These are phyloP conservation scores for Hemiscyllium ocellatum DNA, from an alignment of 2,113 vertebrate species.

Conservation along the genomic window DNA sequence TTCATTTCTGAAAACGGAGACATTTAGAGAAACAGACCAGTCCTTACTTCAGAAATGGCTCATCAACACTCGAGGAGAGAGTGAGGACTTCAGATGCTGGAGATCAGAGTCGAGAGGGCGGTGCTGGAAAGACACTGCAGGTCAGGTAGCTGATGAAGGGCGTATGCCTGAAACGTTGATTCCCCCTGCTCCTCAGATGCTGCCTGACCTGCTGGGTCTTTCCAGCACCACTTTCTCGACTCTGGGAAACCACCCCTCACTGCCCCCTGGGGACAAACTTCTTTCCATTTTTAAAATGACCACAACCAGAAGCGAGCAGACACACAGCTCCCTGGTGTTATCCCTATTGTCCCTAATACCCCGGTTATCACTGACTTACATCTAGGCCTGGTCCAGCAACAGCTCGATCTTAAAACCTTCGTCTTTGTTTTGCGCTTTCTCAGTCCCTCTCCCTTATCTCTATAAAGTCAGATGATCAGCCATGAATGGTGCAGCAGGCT, in stretches of 20 bases:
- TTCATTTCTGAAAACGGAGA: neutral
- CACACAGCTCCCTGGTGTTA: neutral
- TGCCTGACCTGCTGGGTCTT: no score
- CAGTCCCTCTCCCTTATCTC: neutral
- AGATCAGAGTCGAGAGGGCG: no score
- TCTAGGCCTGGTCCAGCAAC: neutral
- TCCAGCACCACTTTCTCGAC: no score
- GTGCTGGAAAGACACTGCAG: no score
- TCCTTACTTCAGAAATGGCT: neutral
- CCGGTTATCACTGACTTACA: neutral
- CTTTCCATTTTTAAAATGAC: neutral
- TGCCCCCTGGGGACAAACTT: neutral
- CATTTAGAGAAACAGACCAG: neutral
- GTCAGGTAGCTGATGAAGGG: no score
- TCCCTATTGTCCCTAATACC: neutral
- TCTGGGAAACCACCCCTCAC: neutral
- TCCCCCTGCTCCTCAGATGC: no score
- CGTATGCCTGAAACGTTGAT: no score
- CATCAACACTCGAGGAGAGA: neutral
- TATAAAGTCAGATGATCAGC: neutral
- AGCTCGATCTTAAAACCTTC: neutral
- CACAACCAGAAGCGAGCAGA: no score
- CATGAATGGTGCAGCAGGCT: no score
- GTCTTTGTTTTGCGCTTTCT: neutral
- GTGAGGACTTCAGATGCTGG: no score